phyloP scores from a whole-genome alignment of 2,797 vertebrate genomes.

The Artibeus jamaicensis region DNA sequence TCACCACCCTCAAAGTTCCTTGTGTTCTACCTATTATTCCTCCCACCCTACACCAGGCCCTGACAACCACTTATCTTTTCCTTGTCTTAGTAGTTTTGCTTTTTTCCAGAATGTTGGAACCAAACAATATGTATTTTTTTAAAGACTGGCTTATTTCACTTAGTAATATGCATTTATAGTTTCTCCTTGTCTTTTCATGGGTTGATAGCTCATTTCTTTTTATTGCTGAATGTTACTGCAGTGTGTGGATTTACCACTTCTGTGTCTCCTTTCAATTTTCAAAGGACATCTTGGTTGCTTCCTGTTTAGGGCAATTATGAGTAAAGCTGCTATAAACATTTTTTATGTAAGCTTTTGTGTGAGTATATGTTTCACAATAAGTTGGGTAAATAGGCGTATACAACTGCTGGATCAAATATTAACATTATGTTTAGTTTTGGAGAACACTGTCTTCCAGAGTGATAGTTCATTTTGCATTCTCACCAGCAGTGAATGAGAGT shows the following conservation, averaged over 20 bases:
- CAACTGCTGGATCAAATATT: not conserved
- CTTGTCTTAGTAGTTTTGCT: not conserved
- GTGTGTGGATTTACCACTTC: not conserved
- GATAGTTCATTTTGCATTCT: not conserved
- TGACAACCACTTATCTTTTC: not conserved
- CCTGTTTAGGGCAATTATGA: not conserved
- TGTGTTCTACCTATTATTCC: not conserved
- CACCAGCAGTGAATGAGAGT: not conserved
- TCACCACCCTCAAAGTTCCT: not conserved
- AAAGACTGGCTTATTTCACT: not conserved
- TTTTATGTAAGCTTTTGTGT: not conserved
- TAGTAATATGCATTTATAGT: not conserved
- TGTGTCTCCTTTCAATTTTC: not conserved
- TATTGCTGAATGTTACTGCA: not conserved
- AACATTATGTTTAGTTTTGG: not conserved
- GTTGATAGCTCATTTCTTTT: not conserved
- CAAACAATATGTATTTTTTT: not conserved
- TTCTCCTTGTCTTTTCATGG: not conserved
- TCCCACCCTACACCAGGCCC: rapidly evolving
- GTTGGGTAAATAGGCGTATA: not conserved
- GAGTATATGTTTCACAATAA: not conserved
- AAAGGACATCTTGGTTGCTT: not conserved
- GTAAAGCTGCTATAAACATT: not conserved
- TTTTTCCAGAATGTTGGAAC: not conserved
- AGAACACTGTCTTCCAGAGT: not conserved